These are phyloP conservation scores for Hormaphis cornu DNA, from an alignment of 1,140 invertebrate species.

Conservation along the genomic window DNA sequence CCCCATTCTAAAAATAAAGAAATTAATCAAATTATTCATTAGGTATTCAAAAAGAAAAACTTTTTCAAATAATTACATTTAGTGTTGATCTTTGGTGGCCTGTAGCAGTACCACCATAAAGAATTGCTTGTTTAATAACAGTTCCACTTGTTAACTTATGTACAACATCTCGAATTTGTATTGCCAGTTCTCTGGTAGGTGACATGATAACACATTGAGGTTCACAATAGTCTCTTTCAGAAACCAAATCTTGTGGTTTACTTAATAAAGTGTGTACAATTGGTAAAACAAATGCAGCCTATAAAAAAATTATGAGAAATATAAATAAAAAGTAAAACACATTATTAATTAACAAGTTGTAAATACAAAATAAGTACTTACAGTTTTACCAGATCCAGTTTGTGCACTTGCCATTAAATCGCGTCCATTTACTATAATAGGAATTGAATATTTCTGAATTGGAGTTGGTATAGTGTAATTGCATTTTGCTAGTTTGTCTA, in stretches of 20 bases:
- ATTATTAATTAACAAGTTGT: no score
- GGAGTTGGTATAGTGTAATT: slow-evolving; percentile 83
- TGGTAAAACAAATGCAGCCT: slow-evolving; percentile 83
- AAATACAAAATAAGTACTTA: no score
- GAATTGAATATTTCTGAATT: slow-evolving; percentile 83
- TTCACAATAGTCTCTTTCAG: slow-evolving; percentile 10
- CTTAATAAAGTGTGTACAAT: slow-evolving; percentile 58
- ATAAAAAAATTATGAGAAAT: background rate
- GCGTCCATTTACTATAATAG: slow-evolving; percentile 62
- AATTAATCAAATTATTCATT: background rate
- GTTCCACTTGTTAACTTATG: slow-evolving; percentile 71
- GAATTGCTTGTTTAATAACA: slow-evolving; percentile 59
- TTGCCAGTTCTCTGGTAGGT: slow-evolving; percentile 82
- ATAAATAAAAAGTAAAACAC: no score
- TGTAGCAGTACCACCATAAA: slow-evolving; percentile 76
- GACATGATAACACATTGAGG: slow-evolving; percentile 41
- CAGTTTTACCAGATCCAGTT: slow-evolving; percentile 94
- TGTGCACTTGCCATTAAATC: slow-evolving; percentile 97
- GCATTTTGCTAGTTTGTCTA: slow-evolving; percentile 69
- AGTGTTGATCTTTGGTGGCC: slow-evolving; percentile 3
- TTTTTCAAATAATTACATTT: background rate
- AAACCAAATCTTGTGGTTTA: slow-evolving; percentile 8
- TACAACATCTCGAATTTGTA: slow-evolving; percentile 79
- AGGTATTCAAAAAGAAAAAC: background rate
- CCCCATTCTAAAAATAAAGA: slow-evolving; percentile 46